Base-by-base conservation (phyloP, 1,140 invertebrate species). In the Drosophila quadrilineata region DNA sequence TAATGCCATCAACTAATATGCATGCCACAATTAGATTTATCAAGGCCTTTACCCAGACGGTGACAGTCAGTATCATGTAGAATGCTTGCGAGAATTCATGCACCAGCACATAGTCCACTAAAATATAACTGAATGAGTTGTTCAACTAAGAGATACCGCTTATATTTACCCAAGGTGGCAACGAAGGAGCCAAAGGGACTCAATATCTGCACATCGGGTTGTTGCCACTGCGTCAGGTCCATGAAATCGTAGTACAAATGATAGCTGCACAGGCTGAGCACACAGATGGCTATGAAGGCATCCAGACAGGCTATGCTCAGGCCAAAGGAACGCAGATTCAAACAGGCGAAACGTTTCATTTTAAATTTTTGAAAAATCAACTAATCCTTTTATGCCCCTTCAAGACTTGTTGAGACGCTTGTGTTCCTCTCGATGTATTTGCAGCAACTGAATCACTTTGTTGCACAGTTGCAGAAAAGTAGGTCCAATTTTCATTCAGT, bases 51-150 rank as follows among this genome's bases (percentile, higher is more conserved):
- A 88, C 56, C 86, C 87, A 88, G 52, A 88, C 65, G 10, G 80
- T 85, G 6, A 85, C 63, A 2, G 86, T 79, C 10, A 88, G 62
- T 41, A 88, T 87, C 77, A 88, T 88, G 45, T 88, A 88, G 35
- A 88, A 88, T 6, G 87, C 87, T 17, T 87, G 75, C 0, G 87
- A 87, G 16, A 88, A 88, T 38, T 88, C 87, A 49, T 88, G 67
- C 2, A 88, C 75, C 46, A 88, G 64, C 6, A 88, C 60, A 63
- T 88, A 88, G 31, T 88, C 72, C 29, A 88, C 87, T 88, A 64
- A 62, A 66, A 4, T 2, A 8, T 9, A 17, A 40, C 2, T 9
- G 1, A 5, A 24, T 71, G 14, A 45, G 21, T 16, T 9, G 3
- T 1, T 16, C 0, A 31, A 5, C 0, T 40, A 2, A 12, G 6